Percentiles rank a stretch among this genome's conserved stretches.
Conservation (phyloP, 2,113 vertebrate species). For the Muscicapa adusta region DNA sequence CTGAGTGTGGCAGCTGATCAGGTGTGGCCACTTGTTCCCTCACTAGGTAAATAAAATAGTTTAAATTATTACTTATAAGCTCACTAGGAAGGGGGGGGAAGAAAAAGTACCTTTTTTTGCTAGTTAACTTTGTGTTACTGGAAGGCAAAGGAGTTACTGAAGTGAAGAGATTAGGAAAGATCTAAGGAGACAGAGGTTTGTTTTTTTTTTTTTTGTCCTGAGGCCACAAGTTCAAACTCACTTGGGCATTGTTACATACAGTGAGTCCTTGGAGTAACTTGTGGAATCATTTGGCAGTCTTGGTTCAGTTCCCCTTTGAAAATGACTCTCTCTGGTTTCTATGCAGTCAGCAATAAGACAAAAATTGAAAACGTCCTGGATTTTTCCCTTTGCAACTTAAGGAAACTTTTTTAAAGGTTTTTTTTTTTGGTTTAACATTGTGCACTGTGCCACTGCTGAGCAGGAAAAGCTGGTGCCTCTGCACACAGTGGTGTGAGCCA, state of each 20-base stretch:
- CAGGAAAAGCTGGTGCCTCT: neutral
- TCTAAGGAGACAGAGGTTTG: neutral
- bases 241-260: neutral
- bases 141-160: neutral
- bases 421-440: neutral
- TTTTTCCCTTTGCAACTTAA: neutral
- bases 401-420: too few relatives aligned
- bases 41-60: neutral
- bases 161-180: neutral
- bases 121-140: neutral
- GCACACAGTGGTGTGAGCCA: neutral
- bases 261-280: neutral
- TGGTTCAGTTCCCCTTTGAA: neutral
- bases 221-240: neutral
- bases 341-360: neutral
- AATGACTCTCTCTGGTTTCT: neutral
- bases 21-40: neutral
- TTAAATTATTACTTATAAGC: neutral
- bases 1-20: neutral
- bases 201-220: neutral
- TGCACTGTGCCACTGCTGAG: neutral
- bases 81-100: neutral
- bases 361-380: neutral
- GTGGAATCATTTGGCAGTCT: neutral
- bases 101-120: neutral